These are phyloP conservation scores for Lates japonicus DNA, from an alignment of 2,797 vertebrate genomes.

Conservation along the genomic window DNA sequence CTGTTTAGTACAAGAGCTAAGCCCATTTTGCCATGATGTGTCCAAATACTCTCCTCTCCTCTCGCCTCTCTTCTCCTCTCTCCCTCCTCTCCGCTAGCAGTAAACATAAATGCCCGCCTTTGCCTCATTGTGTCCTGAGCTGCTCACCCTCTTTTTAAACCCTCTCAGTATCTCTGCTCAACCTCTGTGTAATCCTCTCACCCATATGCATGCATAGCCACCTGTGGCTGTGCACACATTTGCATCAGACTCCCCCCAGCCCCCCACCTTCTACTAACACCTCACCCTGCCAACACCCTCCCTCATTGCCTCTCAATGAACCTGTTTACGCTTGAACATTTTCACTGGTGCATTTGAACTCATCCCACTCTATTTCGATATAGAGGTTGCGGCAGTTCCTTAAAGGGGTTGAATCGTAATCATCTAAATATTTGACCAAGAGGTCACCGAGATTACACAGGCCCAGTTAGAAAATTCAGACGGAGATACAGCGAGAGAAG, in stretches of 20 bases:
- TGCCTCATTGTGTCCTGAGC: conserved; percentile 70
- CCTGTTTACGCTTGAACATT: conserved; percentile 84
- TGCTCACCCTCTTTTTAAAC: conserved; percentile 76
- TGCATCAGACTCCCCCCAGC: conserved; percentile 70
- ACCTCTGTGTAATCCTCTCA: conserved; percentile 79
- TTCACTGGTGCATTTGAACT: conserved; percentile 85
- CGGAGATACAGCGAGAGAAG: conserved; percentile 21
- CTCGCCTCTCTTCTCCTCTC: conserved; percentile 1
- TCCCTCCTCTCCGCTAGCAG: conserved; percentile 42
- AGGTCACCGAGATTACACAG: conserved; percentile 75
- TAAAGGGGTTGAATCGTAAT: conserved; percentile 83
- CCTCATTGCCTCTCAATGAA: conserved; percentile 75
- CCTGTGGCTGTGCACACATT: conserved; percentile 84
- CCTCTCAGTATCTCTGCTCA: conserved; percentile 74
- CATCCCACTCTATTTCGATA: conserved; percentile 82
- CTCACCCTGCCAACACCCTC: conserved; percentile 67
- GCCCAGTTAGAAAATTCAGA: conserved; percentile 54
- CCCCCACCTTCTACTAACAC: conserved; percentile 49
- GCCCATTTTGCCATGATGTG: conserved; percentile 73
- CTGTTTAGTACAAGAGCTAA: conserved; percentile 82
- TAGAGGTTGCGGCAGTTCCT: conserved; percentile 77
- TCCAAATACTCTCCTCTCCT: conserved; percentile 54
- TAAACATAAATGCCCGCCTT: conserved; percentile 72
- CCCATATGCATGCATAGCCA: conserved; percentile 80
- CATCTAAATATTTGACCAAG: conserved; percentile 88